Evolutionary conservation across 2,888 invertebrate species (phyloP), one percentile per base, ranked within the genome.

Genomic region (Lochmaea capreae): DNA sequence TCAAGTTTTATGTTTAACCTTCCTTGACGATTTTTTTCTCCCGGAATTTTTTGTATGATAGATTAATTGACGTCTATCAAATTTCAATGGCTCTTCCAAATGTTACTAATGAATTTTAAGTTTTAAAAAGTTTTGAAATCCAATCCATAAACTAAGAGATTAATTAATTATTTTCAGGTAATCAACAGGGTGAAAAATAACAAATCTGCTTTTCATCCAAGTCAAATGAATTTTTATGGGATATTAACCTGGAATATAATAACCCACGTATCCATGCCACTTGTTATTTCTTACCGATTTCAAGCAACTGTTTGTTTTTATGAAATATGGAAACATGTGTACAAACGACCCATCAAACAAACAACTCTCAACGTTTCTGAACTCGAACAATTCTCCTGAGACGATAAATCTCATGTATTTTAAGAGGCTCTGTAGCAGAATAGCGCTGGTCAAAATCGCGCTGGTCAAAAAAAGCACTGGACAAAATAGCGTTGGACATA

Each of bases 271-370:
- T 93, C 94, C 0, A 94, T 95, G 91, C 96, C 96, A 0, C 88
- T 96, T 57, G 93, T 94, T 0, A 95, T 95, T 78, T 95, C 95
- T 87, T 96, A 95, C 87, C 89, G 96, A 58, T 96, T 96, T 84
- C 96, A 96, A 85, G 95, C 95, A 4, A 94, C 95, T 0, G 95
- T 96, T 80, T 96, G 96, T 86, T 90, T 96, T 14, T 95, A 95
- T 83, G 96, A 96, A 86, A 94, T 96, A 67, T 96, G 96, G 96
- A 96, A 95, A 85, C 92, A 93, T 78, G 92, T 94, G 68, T 96
- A 95, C 87, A 96, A 96, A 54, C 67, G 63, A 22, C 67, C 72
- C 62, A 62, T 67, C 26, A 72, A 72, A 72, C 42, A 39, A 14
- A 54, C 46, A 46, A 52, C 16, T 2, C 4, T 1, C n/a, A n/a